These are phyloP conservation scores for Drymodes brunneopygia DNA, from an alignment of 2,113 vertebrate species.

Conservation along the genomic window DNA sequence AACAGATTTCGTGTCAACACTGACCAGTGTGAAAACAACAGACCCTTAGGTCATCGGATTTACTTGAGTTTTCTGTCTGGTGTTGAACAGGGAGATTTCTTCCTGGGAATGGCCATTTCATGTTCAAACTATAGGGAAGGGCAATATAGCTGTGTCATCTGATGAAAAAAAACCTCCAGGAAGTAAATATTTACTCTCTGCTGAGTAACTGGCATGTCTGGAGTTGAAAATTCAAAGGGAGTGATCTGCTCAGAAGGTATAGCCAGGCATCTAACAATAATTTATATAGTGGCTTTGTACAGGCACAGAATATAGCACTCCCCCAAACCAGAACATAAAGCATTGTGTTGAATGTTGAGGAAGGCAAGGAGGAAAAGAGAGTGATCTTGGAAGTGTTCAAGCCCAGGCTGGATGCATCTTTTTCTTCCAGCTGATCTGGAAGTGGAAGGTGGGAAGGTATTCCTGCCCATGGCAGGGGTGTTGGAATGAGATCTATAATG, in stretches of 20 bases:
- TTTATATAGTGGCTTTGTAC: not conserved
- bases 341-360: not conserved
- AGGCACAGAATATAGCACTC: not conserved
- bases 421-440: not conserved
- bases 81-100: not conserved
- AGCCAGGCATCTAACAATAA: not conserved
- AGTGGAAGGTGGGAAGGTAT: not conserved
- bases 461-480: not conserved
- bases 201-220: not conserved
- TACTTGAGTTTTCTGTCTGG: not conserved
- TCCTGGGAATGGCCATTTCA: not conserved
- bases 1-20: not conserved
- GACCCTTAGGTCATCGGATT: not conserved
- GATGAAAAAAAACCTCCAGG: not conserved
- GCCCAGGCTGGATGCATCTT: not conserved
- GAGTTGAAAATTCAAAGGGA: not conserved
- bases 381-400: not conserved
- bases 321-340: not conserved
- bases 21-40: not conserved
- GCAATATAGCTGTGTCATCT: not conserved
- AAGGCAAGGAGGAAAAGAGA: not conserved
- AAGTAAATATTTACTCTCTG: slow-evolving; percentile 5
- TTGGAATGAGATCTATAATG: not conserved
- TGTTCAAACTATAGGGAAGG: not conserved
- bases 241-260: not conserved